Base-by-base conservation (phyloP, 23 tunicate genomes). In the Halocynthia aurantium region DNA sequence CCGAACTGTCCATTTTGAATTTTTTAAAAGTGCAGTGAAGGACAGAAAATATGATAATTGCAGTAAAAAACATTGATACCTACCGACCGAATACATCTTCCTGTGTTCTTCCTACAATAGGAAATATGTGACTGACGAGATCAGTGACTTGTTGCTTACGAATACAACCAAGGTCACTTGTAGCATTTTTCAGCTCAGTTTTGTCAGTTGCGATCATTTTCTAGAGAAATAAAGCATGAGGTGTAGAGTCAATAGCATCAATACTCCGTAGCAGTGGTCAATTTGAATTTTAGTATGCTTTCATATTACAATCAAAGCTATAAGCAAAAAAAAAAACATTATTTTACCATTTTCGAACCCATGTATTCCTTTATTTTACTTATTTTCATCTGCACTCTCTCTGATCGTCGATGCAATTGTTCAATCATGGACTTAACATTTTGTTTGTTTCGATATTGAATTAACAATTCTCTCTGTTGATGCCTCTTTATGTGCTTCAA, bases 51-150 rank as follows among this genome's bases (percentile, higher is more conserved):
- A 1, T 31, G 2, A 31, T 31, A 31, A 31, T 31, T 31, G 44
- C 1, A 31, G 44, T 31, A 31, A 31, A 70, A 50, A 70, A 70
- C 53, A 70, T 0, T n/a, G 51, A 70, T 65, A 40, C n/a, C 51
- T 74, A 74, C 78, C 56, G 18, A 18, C 56, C 78, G 56, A 21
- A 54, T 54, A 21, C 57, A 17, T 74, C 78, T 12, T 56, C 60
- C 31, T 74, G 78, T 10, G 50, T 19, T 51, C 20, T 74, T 54
- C 62, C 78, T 19, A 74, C 78, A 22, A 74, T 20, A 54, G 78
- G 78, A 74, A 74, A 74, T 53, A 74, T 74, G 63, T 74, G 50
- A 56, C 64, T 74, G 10, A 54, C 21, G 18, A 74, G 56, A 53
- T 74, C 78, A 17, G 10, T 8, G 21, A 74, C 63, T 74, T 74